A percentile compares a stretch with the other conserved stretches of the same genome.
These are phyloP conservation scores for Takifugu rubripes DNA, from an alignment of 2,797 vertebrate genomes.

Conservation along the genomic window DNA sequence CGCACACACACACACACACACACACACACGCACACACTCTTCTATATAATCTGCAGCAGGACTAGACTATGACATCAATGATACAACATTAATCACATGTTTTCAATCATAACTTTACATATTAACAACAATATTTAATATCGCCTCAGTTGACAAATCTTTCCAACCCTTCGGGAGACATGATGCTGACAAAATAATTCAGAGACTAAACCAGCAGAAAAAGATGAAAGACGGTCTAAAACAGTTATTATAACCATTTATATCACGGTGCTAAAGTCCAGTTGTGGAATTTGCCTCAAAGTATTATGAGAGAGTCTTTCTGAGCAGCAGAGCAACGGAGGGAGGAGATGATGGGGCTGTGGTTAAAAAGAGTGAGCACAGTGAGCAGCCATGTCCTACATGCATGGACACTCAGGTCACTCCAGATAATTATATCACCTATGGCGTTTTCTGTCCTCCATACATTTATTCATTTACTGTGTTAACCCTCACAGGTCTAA, in stretches of 20 bases:
- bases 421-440: slow-evolving; percentile 41
- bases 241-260: not conserved
- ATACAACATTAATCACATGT: too few relatives aligned
- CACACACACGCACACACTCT: slow-evolving; percentile 21
- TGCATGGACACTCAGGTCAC: slow-evolving; percentile 54
- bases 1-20: slow-evolving; percentile 12
- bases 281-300: too few relatives aligned
- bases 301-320: too few relatives aligned
- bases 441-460: slow-evolving; percentile 16
- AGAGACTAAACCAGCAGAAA: not conserved
- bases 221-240: not conserved
- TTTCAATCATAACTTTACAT: too few relatives aligned
- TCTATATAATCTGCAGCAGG: slow-evolving; percentile 1
- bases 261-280: too few relatives aligned
- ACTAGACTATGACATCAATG: not conserved
- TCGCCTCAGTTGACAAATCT: not conserved
- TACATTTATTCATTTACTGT: slow-evolving; percentile 29
- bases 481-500: slow-evolving; percentile 19
- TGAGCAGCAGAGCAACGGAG: not conserved
- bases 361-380: not conserved
- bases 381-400: slow-evolving; percentile 41
- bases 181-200: not conserved
- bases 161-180: not conserved
- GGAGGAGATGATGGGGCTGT: slow-evolving; percentile 9
- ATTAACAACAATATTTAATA: too few relatives aligned